Evolutionary conservation across 2,888 invertebrate species (phyloP), one percentile per base, ranked within the genome.

Genomic region (Apamea anceps): DNA sequence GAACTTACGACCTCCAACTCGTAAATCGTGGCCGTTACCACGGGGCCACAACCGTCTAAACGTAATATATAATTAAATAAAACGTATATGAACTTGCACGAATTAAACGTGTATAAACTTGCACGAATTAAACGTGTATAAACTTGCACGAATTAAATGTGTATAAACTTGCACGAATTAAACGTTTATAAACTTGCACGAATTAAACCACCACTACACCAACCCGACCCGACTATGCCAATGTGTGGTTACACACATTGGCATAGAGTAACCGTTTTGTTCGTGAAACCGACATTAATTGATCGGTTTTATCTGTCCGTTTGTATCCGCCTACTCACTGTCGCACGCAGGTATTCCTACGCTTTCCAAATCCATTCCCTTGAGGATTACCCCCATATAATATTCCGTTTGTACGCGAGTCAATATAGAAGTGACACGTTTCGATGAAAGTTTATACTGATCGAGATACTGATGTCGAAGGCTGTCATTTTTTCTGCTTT

Each of bases 231-330:
- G n/a, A n/a, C n/a, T n/a, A n/a, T n/a, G n/a, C n/a, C n/a, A n/a
- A n/a, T n/a, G n/a, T n/a, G n/a, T n/a, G n/a, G n/a, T n/a, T n/a
- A n/a, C n/a, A 13, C 8, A 68, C 3, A 32, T 60, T 80, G 28
- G 18, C 48, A 51, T 21, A 25, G 28, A 51, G 28, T 72, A 13
- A 45, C 12, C 42, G 60, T 51, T 60, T 57, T 51, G 73, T 65
- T 51, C 57, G 12, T 70, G 21, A 25, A 32, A n/a, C 48, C 10
- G n/a, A 45, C 68, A 42, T 51, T 65, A 80, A 71, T 65, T 85
- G 42, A 71, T 71, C 54, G 32, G 66, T 71, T 67, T 54, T 70
- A 71, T 65, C 51, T 51, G 15, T 81, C 73, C 25, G 42, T 81
- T 65, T 51, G 57, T 79, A 45, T 54, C 28, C 72, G 37, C 71